phyloP scores from a whole-genome alignment of 2,888 invertebrate genomes.

The Ligdia adustata region DNA sequence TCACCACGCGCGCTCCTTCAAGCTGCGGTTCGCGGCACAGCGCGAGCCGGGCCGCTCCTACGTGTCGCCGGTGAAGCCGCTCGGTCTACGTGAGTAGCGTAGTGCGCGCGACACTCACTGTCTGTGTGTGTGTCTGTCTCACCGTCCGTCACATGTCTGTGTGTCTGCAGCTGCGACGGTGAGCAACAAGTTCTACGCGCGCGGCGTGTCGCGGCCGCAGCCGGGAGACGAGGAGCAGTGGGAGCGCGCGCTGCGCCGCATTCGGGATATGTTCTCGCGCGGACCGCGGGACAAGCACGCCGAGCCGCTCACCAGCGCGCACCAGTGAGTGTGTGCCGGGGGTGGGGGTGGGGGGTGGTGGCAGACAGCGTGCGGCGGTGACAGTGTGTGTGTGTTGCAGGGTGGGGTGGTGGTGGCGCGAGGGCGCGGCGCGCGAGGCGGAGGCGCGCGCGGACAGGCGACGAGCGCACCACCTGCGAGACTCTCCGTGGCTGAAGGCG shows the following conservation, averaged over 20 bases:
- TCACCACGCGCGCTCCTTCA: conserved; percentile 29
- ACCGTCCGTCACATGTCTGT: conserved; percentile 38
- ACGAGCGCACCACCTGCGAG: conserved; percentile 69
- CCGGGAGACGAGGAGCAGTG: conserved; percentile 45
- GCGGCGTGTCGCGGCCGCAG: conserved; percentile 47
- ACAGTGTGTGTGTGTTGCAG: conserved; percentile 9
- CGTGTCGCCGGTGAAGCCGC: conserved; percentile 64
- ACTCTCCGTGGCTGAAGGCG: conserved; percentile 73
- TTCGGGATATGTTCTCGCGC: conserved; percentile 33
- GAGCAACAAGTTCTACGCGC: conserved; percentile 57
- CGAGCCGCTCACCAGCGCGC: conserved; percentile 27
- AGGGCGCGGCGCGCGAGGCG: neutral
- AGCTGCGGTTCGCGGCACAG: conserved; percentile 51
- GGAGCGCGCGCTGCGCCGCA: conserved; percentile 44
- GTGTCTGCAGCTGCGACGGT: conserved; percentile 70
- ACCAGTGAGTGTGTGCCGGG: conserved; percentile 5
- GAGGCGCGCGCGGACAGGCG: conserved; percentile 13
- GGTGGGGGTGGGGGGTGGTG: conserved; percentile 1
- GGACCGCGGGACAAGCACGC: conserved; percentile 19
- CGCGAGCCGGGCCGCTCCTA: conserved; percentile 72
- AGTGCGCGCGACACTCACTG: neutral
- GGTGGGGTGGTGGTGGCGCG: conserved; percentile 19
- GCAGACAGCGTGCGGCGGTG: neutral
- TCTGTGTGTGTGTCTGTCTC: no score
- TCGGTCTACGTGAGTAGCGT: conserved; percentile 48